Percentiles rank a stretch among this genome's conserved stretches.
Evolutionary conservation across 2,113 vertebrate genomes (phyloP).

Genomic region (Stigmatopora argus): DNA sequence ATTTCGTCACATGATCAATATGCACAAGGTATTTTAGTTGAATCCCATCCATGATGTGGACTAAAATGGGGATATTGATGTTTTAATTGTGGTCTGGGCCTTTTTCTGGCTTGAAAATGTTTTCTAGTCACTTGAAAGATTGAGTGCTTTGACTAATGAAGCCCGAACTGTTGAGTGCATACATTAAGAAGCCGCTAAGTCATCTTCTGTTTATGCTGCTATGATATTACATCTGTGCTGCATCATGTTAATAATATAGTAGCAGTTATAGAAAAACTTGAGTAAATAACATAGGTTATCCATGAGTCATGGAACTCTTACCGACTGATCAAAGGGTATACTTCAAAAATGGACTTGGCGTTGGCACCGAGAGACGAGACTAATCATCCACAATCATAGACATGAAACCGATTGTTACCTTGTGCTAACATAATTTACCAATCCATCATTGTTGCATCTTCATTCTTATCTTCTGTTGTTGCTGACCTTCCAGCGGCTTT

Average conservation of each 20-base stretch:
- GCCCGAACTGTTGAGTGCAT: not conserved
- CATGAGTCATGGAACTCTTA: conserved; percentile 31
- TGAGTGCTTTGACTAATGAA: not conserved
- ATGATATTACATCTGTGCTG: conserved; percentile 10
- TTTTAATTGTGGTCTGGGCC: not conserved
- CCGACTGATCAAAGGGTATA: not conserved
- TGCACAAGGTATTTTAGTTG: too few species aligned
- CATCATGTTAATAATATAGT: conserved; percentile 17
- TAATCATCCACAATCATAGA: not conserved
- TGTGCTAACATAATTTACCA: not conserved
- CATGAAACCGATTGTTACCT: not conserved
- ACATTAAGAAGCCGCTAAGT: conserved; percentile 3
- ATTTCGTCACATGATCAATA: too few species aligned
- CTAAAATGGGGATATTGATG: not conserved
- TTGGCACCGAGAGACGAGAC: not conserved
- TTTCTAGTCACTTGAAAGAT: not conserved
- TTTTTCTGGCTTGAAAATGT: not conserved
- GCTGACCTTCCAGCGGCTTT: conserved; percentile 20
- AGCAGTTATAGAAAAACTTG: conserved; percentile 23
- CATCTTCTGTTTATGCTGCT: conserved; percentile 1
- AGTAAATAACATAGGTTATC: conserved; percentile 24
- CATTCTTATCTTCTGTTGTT: conserved; percentile 4
- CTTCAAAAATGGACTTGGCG: not conserved
- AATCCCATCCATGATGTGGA: not conserved
- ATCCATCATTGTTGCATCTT: not conserved